Base-by-base conservation (phyloP, 2,797 vertebrate species). In the Pygocentrus nattereri region DNA sequence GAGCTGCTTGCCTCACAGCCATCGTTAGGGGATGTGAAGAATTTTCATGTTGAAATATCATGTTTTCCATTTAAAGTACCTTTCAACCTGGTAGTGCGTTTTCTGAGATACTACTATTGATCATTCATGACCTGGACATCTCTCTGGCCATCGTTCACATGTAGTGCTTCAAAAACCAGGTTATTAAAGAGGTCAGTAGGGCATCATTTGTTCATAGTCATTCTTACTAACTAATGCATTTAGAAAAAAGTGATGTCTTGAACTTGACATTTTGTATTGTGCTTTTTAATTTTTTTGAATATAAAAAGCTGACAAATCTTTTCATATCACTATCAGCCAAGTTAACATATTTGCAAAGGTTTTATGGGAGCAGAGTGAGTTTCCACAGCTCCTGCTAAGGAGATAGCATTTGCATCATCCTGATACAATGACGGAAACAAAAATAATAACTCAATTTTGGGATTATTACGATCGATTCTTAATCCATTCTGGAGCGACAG, bases 391-490 rank as follows among this genome's bases (percentile, higher is more conserved):
- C 8, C 30, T 54, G 18, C 11, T 50, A n/a, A 70, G 31, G 30
- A 34, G 56, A 10, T 11, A 44, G 19, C 27, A 23, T 61, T 68
- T 87, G 83, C 81, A 83, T 87, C 81, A 74, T 70, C 38, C 75
- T 31, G 16, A 79, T 62, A 50, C 80, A 80, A 87, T 58, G 84
- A 91, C 84, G 87, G 81, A 88, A 70, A 76, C 27, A 49, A 89
- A 91, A 90, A 90, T 87, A 91, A 91, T 85, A 91, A 91, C 89
- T 92, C 67, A 25, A 91, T 91, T 92, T 88, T 82, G 47, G 70
- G 44, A 83, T 69, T 82, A 80, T 87, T 89, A 89, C 92, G 91
- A 95, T 94, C 92, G 90, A 93, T 95, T 91, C 90, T 88, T 94
- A 94, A 95, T 95, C 92, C 93, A 90, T 88, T 76, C 88, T 85